Evolutionary conservation across 2,888 invertebrate species (phyloP).

Genomic region (Ganaspis brasiliensis): DNA sequence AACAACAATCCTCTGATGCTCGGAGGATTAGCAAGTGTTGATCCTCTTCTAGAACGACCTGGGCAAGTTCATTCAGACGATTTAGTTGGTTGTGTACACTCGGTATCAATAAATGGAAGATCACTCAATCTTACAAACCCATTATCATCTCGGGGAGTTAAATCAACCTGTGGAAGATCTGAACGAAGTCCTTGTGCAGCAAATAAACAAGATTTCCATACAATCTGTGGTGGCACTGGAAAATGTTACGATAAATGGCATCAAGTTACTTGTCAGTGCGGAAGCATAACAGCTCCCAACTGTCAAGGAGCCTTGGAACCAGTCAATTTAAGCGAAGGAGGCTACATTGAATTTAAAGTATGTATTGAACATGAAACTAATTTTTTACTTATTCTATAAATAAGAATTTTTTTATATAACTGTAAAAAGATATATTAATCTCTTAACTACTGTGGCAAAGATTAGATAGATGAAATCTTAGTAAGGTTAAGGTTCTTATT

Average conservation of each 20-base stretch:
- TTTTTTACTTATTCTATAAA: slow-evolving; percentile 11
- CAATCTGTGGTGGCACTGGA: slow-evolving; percentile 85
- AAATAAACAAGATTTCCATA: slow-evolving; percentile 76
- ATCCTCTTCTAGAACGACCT: slow-evolving; percentile 92
- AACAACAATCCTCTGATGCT: slow-evolving; percentile 93
- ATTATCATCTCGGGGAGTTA: slow-evolving; percentile 87
- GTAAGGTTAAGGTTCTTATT: no score
- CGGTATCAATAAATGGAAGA: slow-evolving; percentile 93
- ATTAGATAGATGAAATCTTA: no score
- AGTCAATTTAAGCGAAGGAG: slow-evolving; percentile 89
- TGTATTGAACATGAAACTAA: slow-evolving; percentile 48
- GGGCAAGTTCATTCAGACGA: slow-evolving; percentile 96
- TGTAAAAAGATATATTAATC: no score
- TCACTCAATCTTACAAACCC: slow-evolving; percentile 91
- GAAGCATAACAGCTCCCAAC: slow-evolving; percentile 88
- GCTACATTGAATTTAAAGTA: slow-evolving; percentile 87
- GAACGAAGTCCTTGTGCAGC: slow-evolving; percentile 84
- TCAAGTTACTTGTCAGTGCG: slow-evolving; percentile 87
- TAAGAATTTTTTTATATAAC: no score
- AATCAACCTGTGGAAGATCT: slow-evolving; percentile 89
- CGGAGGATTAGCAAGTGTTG: slow-evolving; percentile 92
- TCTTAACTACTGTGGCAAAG: no score
- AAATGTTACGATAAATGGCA: slow-evolving; percentile 94
- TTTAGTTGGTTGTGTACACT: slow-evolving; percentile 96
- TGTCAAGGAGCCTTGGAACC: slow-evolving; percentile 91